Evolutionary conservation across 2,888 invertebrate genomes (phyloP), one percentile per base, ranked within the genome.

Genomic region (Drosophila crucigera): DNA sequence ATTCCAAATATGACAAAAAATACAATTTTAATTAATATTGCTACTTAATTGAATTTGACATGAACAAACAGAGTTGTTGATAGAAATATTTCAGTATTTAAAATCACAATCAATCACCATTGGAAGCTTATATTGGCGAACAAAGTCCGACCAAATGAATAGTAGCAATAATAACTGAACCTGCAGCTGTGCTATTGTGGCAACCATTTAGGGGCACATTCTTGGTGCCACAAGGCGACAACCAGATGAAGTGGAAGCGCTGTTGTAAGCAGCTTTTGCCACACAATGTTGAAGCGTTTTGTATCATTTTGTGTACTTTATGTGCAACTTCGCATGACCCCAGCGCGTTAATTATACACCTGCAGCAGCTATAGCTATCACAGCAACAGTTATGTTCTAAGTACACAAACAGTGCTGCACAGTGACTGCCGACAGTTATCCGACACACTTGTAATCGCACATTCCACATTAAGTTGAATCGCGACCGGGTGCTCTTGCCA

Each of bases 271-370:
- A 37, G 30, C 54, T 59, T 50, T 50, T 28, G 30, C 58, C 62
- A 58, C 31, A 59, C n/a, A 59, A 31, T 66, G 37, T 60, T 77
- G 22, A 47, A 28, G 54, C 19, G 1, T 47, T 41, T 43, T 43
- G 39, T 43, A 25, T 54, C 41, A 11, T 37, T 53, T 47, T 47
- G 47, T 56, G 10, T 41, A 25, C 50, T 70, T 70, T 53, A 70
- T n/a, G 65, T 56, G 63, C 33, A 37, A 19, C 25, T 33, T 47
- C 11, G 47, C 54, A 62, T 58, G 80, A 59, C 22, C 28, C 54
- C 61, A 66, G n/a, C 9, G 66, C 55, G 56, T 62, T 84, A 79
- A 87, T 87, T 72, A 68, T 59, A 47, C 64, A 83, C 76, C 85
- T 88, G 85, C 61, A n/a, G n/a, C n/a, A 39, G 19, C 25, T 22